Evolutionary conservation across 2,113 vertebrate species (phyloP).

Genomic region (Formicarius rufipectus): DNA sequence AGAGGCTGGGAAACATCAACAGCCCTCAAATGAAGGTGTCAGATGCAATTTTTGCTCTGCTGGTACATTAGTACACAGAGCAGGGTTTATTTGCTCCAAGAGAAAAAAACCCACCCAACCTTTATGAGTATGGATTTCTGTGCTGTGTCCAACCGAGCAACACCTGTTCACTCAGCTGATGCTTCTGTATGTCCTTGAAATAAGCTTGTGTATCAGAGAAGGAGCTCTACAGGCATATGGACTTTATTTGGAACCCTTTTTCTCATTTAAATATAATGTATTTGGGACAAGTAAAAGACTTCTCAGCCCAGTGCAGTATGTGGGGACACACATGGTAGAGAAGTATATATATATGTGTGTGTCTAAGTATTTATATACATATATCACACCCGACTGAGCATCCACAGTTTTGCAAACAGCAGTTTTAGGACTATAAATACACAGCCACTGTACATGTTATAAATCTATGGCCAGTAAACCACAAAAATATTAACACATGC

Average conservation of each 20-base stretch:
- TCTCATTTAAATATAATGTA: neutral
- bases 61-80: neutral
- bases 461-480: neutral
- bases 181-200: slow-evolving; percentile 31
- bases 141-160: slow-evolving; percentile 1
- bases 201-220: neutral
- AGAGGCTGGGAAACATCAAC: neutral
- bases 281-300: neutral
- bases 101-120: neutral
- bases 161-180: slow-evolving; percentile 40
- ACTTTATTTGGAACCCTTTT: neutral
- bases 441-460: neutral
- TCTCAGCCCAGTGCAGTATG: neutral
- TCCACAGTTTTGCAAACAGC: neutral
- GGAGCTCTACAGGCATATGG: neutral
- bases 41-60: neutral
- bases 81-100: slow-evolving; percentile 16
- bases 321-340: neutral
- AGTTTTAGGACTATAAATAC: neutral
- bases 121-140: slow-evolving; percentile 21
- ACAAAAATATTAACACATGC: neutral
- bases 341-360: neutral
- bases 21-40: neutral
- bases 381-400: neutral
- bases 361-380: neutral